Evolutionary conservation across 2,888 invertebrate species (phyloP).

Genomic region (Sesia apiformis): DNA sequence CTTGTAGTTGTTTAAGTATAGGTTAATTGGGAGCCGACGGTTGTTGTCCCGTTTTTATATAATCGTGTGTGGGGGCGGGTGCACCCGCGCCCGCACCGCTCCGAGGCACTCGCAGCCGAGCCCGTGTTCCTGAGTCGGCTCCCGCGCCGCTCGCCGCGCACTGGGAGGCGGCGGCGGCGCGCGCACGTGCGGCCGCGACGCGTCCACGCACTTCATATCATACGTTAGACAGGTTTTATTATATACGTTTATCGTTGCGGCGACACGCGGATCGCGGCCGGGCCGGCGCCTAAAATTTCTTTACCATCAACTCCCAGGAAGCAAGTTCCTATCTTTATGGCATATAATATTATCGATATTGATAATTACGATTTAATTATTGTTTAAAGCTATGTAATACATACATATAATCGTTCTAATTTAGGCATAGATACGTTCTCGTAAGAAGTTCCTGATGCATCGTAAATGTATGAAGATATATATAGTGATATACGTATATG

Average conservation of each 20-base stretch:
- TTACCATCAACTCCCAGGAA: conserved; percentile 74
- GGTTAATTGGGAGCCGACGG: conserved; percentile 58
- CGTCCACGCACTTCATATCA: conserved; percentile 66
- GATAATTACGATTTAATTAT: conserved; percentile 76
- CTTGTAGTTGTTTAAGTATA: conserved; percentile 69
- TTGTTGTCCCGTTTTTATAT: conserved; percentile 35
- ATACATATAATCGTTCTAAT: conserved; percentile 76
- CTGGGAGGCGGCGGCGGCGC: conserved; percentile 69
- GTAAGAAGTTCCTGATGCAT: conserved; percentile 76
- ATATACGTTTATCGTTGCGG: conserved; percentile 71
- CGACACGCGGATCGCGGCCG: conserved; percentile 53
- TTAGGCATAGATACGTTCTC: conserved; percentile 75
- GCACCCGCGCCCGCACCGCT: conserved; percentile 12
- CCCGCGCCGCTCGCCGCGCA: conserved; percentile 60
- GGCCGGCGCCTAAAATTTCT: conserved; percentile 51
- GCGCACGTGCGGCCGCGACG: conserved; percentile 46
- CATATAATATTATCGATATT: conserved; percentile 77
- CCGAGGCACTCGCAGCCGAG: conserved; percentile 8
- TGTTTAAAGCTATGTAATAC: conserved; percentile 77
- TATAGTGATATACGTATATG: conserved; percentile 74
- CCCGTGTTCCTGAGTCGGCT: conserved; percentile 31
- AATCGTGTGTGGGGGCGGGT: conserved; percentile 14
- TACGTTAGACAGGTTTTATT: conserved; percentile 74
- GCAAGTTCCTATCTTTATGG: conserved; percentile 77
- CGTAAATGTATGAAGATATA: conserved; percentile 75